Base-by-base conservation (phyloP, 2,113 vertebrate genomes). In the Rattus rattus region DNA sequence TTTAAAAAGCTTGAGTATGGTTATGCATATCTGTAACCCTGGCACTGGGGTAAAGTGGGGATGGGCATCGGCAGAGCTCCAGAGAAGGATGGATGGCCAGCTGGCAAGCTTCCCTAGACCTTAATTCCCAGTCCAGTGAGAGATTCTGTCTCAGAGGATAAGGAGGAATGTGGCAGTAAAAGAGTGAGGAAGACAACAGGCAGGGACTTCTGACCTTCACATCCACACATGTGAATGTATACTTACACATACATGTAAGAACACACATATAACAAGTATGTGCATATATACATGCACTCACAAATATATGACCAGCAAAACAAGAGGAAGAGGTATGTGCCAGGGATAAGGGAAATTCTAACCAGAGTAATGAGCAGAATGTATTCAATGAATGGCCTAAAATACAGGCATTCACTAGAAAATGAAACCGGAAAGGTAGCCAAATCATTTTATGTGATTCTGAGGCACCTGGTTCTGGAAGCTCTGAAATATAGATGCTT, bases 401-500 rank as follows among this genome's bases (percentile, higher is more conserved):
- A 84, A 80, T 75, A 49, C 28, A 19, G 24, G 69, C 36, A 26
- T 76, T 84, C 52, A 39, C 33, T 92, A 28, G 22, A 93, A 94
- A 91, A 24, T 17, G 2, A 33, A 26, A 30, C 70, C 54, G 43
- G 63, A 79, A 75, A 61, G 2, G 2, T 19, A 91, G 14, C 43
- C 39, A 52, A 56, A 39, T 91, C 17, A 52, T 80, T 75, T 54
- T n/a, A 54, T 54, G 39, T 10, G 26, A 80, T 92, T 30, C 28
- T 63, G 39, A 92, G 59, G 22, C 7, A 39, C 36, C 52, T 70
- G 65, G 49, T 85, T 81, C 26, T 63, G 43, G 28, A 65, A 89
- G 30, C 70, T 69, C 75, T 89, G 39, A 88, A 67, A 89, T 76
- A 49, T n/a, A 85, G 77, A 56, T 89, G 65, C 56, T 24, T 93